Conservation (phyloP, 1,140 invertebrate genomes). For the Trichomalopsis sarcophagae region DNA sequence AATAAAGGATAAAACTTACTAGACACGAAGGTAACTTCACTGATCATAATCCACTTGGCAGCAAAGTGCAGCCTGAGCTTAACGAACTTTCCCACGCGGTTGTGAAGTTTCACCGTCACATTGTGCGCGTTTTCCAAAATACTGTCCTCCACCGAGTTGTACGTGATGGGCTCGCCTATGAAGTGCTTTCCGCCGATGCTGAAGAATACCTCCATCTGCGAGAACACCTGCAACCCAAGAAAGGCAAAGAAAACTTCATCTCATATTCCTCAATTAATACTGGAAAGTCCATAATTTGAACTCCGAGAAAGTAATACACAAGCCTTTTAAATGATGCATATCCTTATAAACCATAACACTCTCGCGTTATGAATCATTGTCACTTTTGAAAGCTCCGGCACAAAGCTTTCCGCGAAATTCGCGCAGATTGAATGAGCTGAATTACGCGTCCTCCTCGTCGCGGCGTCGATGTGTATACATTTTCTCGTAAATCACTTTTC, state of each 20-base stretch:
- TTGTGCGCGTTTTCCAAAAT: slow-evolving; percentile 89
- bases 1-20: slow-evolving; percentile 73
- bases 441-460: slow-evolving; percentile 1
- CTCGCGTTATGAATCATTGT: slow-evolving; percentile 13
- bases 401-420: background rate
- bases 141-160: slow-evolving; percentile 85
- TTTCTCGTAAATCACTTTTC: slow-evolving; percentile 49
- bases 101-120: slow-evolving; percentile 88
- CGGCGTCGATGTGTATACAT: background rate
- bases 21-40: slow-evolving; percentile 89
- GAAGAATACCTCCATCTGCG: slow-evolving; percentile 86
- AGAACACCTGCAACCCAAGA: slow-evolving; percentile 80
- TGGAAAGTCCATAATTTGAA: background rate
- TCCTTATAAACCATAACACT: background rate
- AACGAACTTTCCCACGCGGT: slow-evolving; percentile 88
- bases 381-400: background rate
- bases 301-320: background rate
- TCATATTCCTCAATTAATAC: background rate
- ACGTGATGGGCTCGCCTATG: slow-evolving; percentile 84
- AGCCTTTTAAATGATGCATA: background rate
- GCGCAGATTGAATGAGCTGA: background rate
- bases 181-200: slow-evolving; percentile 88
- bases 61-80: slow-evolving; percentile 88
- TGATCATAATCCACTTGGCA: slow-evolving; percentile 91
- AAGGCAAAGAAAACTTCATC: background rate